phyloP scores from a whole-genome alignment of 2,113 vertebrate genomes.

The Procavia capensis region DNA sequence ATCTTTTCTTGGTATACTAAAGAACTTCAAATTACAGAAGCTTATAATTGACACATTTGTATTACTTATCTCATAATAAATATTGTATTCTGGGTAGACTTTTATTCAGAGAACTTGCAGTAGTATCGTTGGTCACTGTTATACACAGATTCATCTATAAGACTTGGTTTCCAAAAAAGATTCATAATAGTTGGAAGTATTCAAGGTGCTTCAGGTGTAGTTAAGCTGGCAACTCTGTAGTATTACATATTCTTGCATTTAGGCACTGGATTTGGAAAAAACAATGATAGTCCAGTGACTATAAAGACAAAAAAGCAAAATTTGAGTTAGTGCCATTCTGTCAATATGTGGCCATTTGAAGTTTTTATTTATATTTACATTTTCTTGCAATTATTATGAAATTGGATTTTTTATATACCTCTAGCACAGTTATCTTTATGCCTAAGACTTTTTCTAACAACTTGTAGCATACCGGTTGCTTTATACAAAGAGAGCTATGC shows the following conservation, averaged over 20 bases:
- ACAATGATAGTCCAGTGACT: not conserved
- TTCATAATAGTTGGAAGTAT: not conserved
- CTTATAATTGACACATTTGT: not conserved
- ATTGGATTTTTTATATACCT: not conserved
- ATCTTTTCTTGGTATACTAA: not conserved
- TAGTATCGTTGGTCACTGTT: not conserved
- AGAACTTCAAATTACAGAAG: conserved; percentile 8
- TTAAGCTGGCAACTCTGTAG: not conserved
- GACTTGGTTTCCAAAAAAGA: not conserved
- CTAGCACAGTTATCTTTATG: not conserved
- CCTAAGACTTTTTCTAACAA: not conserved
- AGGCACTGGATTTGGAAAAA: not conserved
- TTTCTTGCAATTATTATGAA: conserved; percentile 25
- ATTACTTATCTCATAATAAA: conserved; percentile 26
- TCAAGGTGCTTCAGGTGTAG: not conserved
- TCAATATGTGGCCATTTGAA: not conserved
- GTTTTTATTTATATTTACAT: conserved; percentile 12
- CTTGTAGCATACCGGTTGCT: not conserved
- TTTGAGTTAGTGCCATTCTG: not conserved
- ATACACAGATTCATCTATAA: not conserved
- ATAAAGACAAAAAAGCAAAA: not conserved
- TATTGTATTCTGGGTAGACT: not conserved
- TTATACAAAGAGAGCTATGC: not conserved
- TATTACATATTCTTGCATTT: not conserved
- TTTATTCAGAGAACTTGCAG: not conserved